These are phyloP conservation scores for Prionailurus bengalensis DNA, from an alignment of 2,113 vertebrate genomes.

Conservation along the genomic window DNA sequence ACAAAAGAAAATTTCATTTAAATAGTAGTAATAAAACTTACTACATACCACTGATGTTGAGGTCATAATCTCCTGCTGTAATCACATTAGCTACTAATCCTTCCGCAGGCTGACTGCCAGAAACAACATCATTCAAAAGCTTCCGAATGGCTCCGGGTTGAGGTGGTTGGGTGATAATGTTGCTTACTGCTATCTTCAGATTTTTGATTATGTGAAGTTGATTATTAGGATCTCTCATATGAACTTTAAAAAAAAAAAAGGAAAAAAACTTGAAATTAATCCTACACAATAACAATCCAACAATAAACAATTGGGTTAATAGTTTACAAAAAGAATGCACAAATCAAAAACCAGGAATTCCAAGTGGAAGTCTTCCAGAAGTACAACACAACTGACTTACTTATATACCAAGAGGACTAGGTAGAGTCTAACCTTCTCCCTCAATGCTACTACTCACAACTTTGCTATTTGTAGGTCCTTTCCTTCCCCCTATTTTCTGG, in stretches of 20 bases:
- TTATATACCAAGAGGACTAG: constrained; percentile 2
- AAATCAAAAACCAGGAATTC: constrained; percentile 63
- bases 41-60: constrained; percentile 96
- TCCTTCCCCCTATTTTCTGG: constrained; percentile 10
- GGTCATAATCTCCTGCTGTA: constrained; percentile 96
- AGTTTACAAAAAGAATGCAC: constrained; percentile 35
- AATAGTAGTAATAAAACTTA: constrained; percentile 50
- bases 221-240: constrained; percentile 98
- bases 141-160: constrained; percentile 88
- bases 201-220: constrained; percentile 97
- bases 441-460: background rate
- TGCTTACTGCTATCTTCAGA: constrained; percentile 96
- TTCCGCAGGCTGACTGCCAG: constrained; percentile 95
- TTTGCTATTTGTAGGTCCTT: background rate
- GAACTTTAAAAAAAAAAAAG: constrained; percentile 85
- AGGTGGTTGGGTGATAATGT: constrained; percentile 90
- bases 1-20: constrained; percentile 55
- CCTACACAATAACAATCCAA: constrained; percentile 51
- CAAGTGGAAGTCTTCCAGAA: constrained; percentile 42
- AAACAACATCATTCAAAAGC: constrained; percentile 94
- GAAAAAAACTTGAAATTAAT: constrained; percentile 57
- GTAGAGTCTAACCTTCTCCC: background rate
- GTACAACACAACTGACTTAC: constrained; percentile 32
- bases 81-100: constrained; percentile 93
- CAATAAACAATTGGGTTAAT: constrained; percentile 56